Conservation (phyloP, 2,888 invertebrate species). For the Miltochrista miniata region DNA sequence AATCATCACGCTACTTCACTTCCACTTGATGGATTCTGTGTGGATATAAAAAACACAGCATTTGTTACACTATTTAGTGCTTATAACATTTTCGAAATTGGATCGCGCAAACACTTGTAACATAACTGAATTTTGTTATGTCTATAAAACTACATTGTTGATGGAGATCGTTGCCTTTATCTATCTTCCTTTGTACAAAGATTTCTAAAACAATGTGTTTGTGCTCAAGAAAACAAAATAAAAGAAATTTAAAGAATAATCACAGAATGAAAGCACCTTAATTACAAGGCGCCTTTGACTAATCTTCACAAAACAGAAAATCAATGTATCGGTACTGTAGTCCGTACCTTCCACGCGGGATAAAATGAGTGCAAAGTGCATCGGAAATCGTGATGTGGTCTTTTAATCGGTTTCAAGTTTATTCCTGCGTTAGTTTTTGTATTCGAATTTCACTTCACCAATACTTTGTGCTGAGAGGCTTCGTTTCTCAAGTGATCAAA, state of each 20-base stretch:
- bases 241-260: conserved; percentile 48
- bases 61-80: conserved; percentile 56
- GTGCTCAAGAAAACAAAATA: conserved; percentile 40
- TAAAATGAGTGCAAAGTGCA: conserved; percentile 82
- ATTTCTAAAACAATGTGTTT: conserved; percentile 35
- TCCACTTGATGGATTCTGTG: conserved; percentile 60
- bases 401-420: conserved; percentile 83
- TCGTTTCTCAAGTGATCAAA: conserved; percentile 43
- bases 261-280: conserved; percentile 62
- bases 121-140: conserved; percentile 31
- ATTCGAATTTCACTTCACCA: conserved; percentile 78
- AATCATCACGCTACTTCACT: conserved; percentile 75
- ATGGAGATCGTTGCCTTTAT: conserved; percentile 23
- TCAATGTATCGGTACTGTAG: conserved; percentile 66
- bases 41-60: conserved; percentile 55
- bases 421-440: conserved; percentile 80
- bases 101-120: conserved; percentile 36
- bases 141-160: conserved; percentile 23
- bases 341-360: conserved; percentile 63
- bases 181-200: conserved; percentile 36
- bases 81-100: conserved; percentile 45
- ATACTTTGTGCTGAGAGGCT: conserved; percentile 59
- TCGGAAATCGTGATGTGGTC: conserved; percentile 83
- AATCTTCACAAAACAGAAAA: conserved; percentile 70
- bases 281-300: conserved; percentile 72